Evolutionary conservation across 2,888 invertebrate genomes (phyloP), one percentile per base, ranked within the genome.

Genomic region (Geophilus truncorum): DNA sequence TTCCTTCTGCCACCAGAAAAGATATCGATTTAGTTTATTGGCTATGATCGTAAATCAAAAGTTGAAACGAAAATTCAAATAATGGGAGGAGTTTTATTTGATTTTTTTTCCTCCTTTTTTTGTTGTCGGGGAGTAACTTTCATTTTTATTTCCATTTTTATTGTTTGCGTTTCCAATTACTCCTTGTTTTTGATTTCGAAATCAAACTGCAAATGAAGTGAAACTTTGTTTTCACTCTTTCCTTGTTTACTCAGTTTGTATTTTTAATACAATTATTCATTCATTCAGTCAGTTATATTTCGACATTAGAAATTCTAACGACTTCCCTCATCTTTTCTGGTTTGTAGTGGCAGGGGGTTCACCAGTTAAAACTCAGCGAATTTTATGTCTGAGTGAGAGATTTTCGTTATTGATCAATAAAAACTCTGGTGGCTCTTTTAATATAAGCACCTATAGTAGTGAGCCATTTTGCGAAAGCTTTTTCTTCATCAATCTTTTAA

Each of bases 1-100:
- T 40, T 10, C 9, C 15, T 40, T 40, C 36, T 40, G 10, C 15
- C 15, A 40, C 15, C 10, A 40, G 2, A 21, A 9, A 23, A 23
- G 23, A 57, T 57, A 57, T 57, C 23, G 57, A 57, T 57, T 57
- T 57, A 57, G 57, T 57, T 57, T 57, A 57, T 57, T 57, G 57
- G 57, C 57, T 57, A 57, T 57, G 57, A 23, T n/a, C 57, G n/a
- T 57, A 57, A 57, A 57, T 57, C 57, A 57, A 57, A 23, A 57
- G 57, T 57, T 57, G 57, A 57, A 57, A 57, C 18, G 57, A 57
- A 57, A 57, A 57, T 21, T 57, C 57, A 57, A n/a, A n/a, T n/a
- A 57, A 57, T 57, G 57, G 57, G 57, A 57, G 57, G 57, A 18
- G 57, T 57, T 57, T 57, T 57, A 57, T 57, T 57, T 4, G n/a